These are phyloP conservation scores for Parthenolecanium corni DNA, from an alignment of 2,888 invertebrate genomes.

Conservation along the genomic window DNA sequence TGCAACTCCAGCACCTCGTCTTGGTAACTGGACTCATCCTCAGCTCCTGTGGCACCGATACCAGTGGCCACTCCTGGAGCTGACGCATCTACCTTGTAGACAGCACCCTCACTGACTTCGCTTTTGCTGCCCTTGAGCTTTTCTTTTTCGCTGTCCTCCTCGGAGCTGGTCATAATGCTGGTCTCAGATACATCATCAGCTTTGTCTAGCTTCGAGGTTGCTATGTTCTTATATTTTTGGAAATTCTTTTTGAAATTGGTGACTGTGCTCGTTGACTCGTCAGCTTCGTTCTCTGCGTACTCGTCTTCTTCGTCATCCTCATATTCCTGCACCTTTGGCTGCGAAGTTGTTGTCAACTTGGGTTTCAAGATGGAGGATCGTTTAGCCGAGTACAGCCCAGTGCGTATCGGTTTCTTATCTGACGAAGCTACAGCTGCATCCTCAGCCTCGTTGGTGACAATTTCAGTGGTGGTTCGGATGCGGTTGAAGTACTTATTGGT, in stretches of 20 bases:
- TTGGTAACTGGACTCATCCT: no score
- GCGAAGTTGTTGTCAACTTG: constrained; percentile 30
- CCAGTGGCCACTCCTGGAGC: no score
- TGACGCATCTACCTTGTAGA: neutral
- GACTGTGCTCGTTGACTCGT: constrained; percentile 20
- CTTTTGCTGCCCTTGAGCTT: neutral
- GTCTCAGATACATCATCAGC: constrained; percentile 17
- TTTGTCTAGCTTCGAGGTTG: constrained; percentile 7
- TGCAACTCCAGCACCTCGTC: neutral
- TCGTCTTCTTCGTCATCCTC: constrained; percentile 21
- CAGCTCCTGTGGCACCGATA: no score
- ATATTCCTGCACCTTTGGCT: constrained; percentile 28
- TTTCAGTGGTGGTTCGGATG: constrained; percentile 34
- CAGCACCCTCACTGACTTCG: neutral
- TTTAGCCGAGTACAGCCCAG: constrained; percentile 35
- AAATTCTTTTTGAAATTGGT: neutral
- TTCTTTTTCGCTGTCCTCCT: constrained; percentile 12
- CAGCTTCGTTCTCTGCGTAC: constrained; percentile 21
- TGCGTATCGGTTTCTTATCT: constrained; percentile 32
- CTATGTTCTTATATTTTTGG: constrained; percentile 36
- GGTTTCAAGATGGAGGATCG: constrained; percentile 32
- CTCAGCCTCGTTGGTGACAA: constrained; percentile 32
- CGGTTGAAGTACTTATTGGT: constrained; percentile 36
- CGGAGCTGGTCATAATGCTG: constrained; percentile 16
- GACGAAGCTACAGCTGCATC: constrained; percentile 29